Evolutionary conservation across 2,113 vertebrate species (phyloP), one percentile per base, ranked within the genome.

Genomic region (Monopterus albus): DNA sequence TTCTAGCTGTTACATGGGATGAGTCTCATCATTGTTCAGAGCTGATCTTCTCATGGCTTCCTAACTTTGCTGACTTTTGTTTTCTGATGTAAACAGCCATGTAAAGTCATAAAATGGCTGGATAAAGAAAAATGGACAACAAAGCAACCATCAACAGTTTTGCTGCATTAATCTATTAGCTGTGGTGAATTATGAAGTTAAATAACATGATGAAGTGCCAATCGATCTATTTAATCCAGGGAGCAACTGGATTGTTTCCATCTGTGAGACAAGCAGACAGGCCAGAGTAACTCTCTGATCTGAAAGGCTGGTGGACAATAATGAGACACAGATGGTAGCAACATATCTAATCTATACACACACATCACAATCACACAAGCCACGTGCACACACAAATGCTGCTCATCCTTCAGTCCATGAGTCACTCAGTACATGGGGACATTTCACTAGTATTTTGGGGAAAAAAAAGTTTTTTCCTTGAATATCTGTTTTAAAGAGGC

Each of bases 251-350:
- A 28, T 57, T 18, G 15, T 60, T 59, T 52, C 23, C 65, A 12
- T 68, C n/a, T 56, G 23, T 12, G 60, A 70, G 66, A 13, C 39
- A 75, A 53, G 21, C 57, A 28, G 63, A 51, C 81, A 72, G 60
- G 79, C 68, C 68, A 49, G 61, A 81, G 78, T 47, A 68, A 39
- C 70, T 64, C 46, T 29, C 69, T 72, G 67, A 81, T 72, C 49
- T 84, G 28, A 80, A 81, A 79, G 71, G 71, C 68, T 62, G 58
- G 53, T 33, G 35, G 7, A 33, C 63, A 52, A 66, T 88, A 88
- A 91, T 81, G 74, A 84, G 74, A 79, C 51, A 52, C 87, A 89
- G 84, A 84, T 89, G 84, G 72, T 46, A 9, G 36, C 9, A 17
- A 53, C 52, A 66, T 61, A 50, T 65, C 39, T 25, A 14, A n/a